Evolutionary conservation across 2,888 invertebrate genomes (phyloP), one percentile per base, ranked within the genome.

Genomic region (Amphipyra tragopoginis): DNA sequence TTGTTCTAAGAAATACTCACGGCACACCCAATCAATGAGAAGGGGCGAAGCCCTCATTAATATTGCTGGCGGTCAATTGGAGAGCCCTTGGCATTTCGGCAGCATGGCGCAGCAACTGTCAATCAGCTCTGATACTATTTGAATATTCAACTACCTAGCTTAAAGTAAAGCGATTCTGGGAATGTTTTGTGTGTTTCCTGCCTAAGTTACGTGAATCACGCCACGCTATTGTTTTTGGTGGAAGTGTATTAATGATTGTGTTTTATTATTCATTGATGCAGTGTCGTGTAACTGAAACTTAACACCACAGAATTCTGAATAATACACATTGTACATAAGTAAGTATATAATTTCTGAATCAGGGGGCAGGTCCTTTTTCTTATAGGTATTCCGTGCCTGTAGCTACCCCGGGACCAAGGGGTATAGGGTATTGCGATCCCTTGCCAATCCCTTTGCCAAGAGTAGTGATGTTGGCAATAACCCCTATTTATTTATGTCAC

Each of bases 41-140:
- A 66, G 49, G 62, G 61, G 58, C 51, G 47, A 48, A 44, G 39
- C 10, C 47, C 53, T 80, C 67, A 70, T 80, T 77, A 77, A 74
- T 72, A 72, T 80, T 56, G 34, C 44, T 26, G 40, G 59, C 67
- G 80, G 78, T 71, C 80, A 77, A 74, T 63, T 59, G 42, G 6
- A 51, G 42, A 64, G 80, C 63, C 81, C 81, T 81, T 81, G 81
- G 80, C 79, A 79, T 81, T 79, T 79, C 50, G 54, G 50, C 21
- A 11, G 48, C 29, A 45, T 39, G 50, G 39, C 43, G 29, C 45
- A 56, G 26, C 50, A 52, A 11, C 80, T 71, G 78, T 74, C 77
- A 77, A 71, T 77, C 78, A 56, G 42, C 5, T 5, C 21, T 8
- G 4, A 40, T 57, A 15, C 65, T 54, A 63, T 80, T 74, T 71